Conservation (phyloP, 64 coral and sea anemone genomes). For the Stichodactyla helianthus region DNA sequence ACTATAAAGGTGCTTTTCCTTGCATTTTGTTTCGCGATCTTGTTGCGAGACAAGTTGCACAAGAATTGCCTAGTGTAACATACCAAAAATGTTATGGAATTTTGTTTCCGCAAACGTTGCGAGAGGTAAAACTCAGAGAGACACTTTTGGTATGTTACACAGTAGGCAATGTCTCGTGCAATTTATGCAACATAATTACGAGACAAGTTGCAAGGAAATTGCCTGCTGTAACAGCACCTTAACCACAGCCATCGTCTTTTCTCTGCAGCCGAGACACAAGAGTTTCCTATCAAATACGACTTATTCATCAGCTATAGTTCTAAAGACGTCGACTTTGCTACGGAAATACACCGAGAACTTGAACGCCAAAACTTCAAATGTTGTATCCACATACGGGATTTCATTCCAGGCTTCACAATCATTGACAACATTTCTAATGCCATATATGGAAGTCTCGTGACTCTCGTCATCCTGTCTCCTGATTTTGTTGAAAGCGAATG, state of each 20-base stretch:
- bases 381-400: conserved; percentile 58
- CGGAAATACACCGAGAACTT: conserved; percentile 22
- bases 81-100: too few species aligned
- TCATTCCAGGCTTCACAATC: conserved; percentile 44
- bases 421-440: conserved; percentile 59
- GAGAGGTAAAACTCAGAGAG: too few species aligned
- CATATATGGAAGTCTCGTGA: conserved; percentile 57
- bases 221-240: not conserved
- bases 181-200: too few species aligned
- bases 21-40: too few species aligned
- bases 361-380: conserved; percentile 36
- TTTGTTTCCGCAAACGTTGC: too few species aligned
- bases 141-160: too few species aligned
- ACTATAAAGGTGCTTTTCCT: too few species aligned
- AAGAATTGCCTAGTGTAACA: too few species aligned
- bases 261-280: not conserved
- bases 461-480: conserved; percentile 52
- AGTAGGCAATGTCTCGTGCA: too few species aligned
- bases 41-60: too few species aligned
- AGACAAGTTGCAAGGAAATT: too few species aligned
- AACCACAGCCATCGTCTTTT: not conserved
- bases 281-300: conserved; percentile 22
- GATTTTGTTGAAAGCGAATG: conserved; percentile 57
- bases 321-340: conserved; percentile 33
- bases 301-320: conserved; percentile 49